phyloP scores from a whole-genome alignment of 2,888 invertebrate genomes.

The Drosophila atripex region DNA sequence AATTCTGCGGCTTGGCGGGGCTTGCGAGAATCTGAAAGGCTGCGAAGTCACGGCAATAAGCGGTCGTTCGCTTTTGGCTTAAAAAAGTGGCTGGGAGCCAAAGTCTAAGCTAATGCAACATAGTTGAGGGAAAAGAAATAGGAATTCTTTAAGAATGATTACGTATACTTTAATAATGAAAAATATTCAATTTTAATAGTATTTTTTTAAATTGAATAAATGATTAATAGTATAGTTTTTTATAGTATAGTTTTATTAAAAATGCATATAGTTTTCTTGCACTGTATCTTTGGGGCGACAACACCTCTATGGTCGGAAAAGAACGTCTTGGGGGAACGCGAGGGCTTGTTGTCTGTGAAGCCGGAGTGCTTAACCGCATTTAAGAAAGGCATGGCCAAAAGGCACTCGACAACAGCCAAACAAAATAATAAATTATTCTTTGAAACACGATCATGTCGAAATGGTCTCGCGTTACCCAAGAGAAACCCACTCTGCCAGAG shows the following conservation, averaged over 20 bases:
- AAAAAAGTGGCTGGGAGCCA: slow-evolving; percentile 35
- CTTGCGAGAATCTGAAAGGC: slow-evolving; percentile 32
- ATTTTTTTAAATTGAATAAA: no score
- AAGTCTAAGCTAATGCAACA: slow-evolving; percentile 33
- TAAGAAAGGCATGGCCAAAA: slow-evolving; percentile 51
- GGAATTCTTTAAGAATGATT: not conserved
- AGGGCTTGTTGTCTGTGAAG: slow-evolving; percentile 31
- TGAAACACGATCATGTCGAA: slow-evolving; percentile 72
- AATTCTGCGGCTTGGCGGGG: slow-evolving; percentile 14
- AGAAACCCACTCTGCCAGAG: slow-evolving; percentile 54
- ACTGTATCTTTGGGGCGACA: not conserved
- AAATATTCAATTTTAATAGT: no score
- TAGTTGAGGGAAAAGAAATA: slow-evolving; percentile 10
- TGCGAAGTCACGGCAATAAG: slow-evolving; percentile 55
- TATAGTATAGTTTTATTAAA: not conserved
- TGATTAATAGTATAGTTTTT: no score
- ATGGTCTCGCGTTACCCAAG: slow-evolving; percentile 68
- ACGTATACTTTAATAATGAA: not conserved
- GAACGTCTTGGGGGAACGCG: slow-evolving; percentile 18
- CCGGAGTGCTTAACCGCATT: slow-evolving; percentile 74
- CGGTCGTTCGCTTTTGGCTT: slow-evolving; percentile 63
- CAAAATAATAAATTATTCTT: slow-evolving; percentile 62
- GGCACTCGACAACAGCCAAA: slow-evolving; percentile 50
- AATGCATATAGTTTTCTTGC: not conserved
- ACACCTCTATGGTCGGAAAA: slow-evolving; percentile 15